Base-by-base conservation (phyloP, 2,888 invertebrate species). In the Coenonympha glycerion region DNA sequence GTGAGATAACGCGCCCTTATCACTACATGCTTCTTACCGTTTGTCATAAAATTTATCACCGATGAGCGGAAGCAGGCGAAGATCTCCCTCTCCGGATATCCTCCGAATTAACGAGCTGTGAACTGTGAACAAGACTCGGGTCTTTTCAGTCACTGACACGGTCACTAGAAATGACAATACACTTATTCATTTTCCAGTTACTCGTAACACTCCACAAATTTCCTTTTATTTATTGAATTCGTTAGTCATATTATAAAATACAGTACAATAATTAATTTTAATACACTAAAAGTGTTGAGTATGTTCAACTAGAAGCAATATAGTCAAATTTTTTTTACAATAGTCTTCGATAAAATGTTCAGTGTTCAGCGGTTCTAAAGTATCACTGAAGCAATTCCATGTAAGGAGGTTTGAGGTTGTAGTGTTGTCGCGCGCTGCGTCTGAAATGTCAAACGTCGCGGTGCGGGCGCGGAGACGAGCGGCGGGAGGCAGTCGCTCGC, bases 11-110 rank as follows among this genome's bases (percentile, higher is more conserved):
- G 66, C 71, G 63, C 71, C 70, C 82, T 82, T 81, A 84, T 85
- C 83, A 81, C 71, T 77, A 76, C 66, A 70, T 63, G 71, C 71
- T 76, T 67, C 85, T 87, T 86, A 87, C 87, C 87, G 86, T 84
- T 79, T 73, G 75, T 85, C 82, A 83, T 84, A 82, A 85, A 86
- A 84, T 79, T 77, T 83, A 80, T 82, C 86, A 79, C 80, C 80
- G 76, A 79, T 80, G 83, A 80, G 68, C 79, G 76, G 73, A 79
- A 72, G 72, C 73, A 66, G 70, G 65, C 71, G 72, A 75, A 73
- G 71, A 71, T 70, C 70, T 76, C 70, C 69, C 76, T 75, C 73
- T 73, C 77, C 68, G 63, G 66, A 64, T 76, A 73, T 68, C 68
- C 74, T 78, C 69, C 71, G 74, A 79, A 70, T 79, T 80, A 85